Base-by-base conservation (phyloP, 2,113 vertebrate genomes). In the Ailurus styani region DNA sequence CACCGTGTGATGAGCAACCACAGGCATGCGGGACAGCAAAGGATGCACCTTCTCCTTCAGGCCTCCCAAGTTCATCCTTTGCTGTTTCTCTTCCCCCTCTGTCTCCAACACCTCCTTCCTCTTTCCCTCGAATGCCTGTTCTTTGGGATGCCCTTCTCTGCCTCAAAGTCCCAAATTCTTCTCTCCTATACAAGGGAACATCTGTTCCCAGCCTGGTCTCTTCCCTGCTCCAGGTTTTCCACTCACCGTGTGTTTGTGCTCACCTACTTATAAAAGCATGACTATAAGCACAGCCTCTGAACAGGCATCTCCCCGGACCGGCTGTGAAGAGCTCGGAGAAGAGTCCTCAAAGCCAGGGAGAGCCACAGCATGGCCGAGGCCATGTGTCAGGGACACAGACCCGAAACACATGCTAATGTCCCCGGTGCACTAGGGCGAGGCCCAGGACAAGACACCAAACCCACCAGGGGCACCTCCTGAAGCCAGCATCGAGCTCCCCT, bases 281-380 rank as follows among this genome's bases (percentile, higher is more conserved):
- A 47, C 23, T 10, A 1, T 23, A 10, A 6, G 18, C 7, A 7
- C 6, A 10, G 29, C 55, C 40, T 0, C 34, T 55, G 31, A 50
- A 40, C 23, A 60, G 0, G 0, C 0, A 62, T 45, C 47, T 40
- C 11, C 37, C 5, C 2, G 3, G 37, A 45, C 0, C 1, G 34
- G 37, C 55, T 45, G 2, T 0, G 5, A 87, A 47, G 64, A 37
- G 18, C 3, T 4, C 0, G 0, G 23, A 31, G 18, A 21, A 75
- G 64, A 1, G 12, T 23, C 25, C 25, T 72, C n/a, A 37, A 12
- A 14, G 55, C 45, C 31, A 12, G 4, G 15, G 50, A 25, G 42
- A 11, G 29, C 14, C 20, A 8, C 0, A 0, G 60, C 10, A 2
- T 1, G 1, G 31, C 7, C 45, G 42, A 14, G 1, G 12, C 7